Conservation (phyloP, 2,888 invertebrate species). For the Xanthorhoe spadicearia region DNA sequence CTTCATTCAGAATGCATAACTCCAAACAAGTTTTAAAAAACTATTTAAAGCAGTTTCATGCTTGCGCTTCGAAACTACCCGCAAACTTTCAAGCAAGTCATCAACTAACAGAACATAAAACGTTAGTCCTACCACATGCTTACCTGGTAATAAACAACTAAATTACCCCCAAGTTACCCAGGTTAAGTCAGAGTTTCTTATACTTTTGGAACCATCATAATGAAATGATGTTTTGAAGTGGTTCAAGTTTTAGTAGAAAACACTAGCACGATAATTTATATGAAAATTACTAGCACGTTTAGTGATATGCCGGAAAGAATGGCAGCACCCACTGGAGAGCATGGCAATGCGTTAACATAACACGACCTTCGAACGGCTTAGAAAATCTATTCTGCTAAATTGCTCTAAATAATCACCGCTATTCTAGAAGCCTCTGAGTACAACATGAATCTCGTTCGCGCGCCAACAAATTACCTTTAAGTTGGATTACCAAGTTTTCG, state of each 20-base stretch:
- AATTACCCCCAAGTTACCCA: conserved; percentile 34
- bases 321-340: no score
- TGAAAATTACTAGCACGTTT: no score
- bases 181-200: conserved; percentile 12
- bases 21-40: neutral
- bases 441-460: conserved; percentile 45
- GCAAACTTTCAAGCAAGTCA: conserved; percentile 12
- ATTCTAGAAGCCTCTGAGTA: conserved; percentile 11
- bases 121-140: conserved; percentile 24
- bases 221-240: neutral
- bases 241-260: neutral
- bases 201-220: neutral
- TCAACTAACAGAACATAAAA: conserved; percentile 11
- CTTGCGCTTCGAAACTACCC: conserved; percentile 11
- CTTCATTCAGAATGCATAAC: neutral
- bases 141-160: conserved; percentile 33
- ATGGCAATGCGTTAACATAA: no score
- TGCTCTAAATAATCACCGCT: neutral
- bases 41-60: neutral
- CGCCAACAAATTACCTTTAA: conserved; percentile 49
- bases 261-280: no score
- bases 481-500: conserved; percentile 46
- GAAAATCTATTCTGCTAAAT: neutral
- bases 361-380: neutral
- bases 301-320: no score